Evolutionary conservation across 2,113 vertebrate species (phyloP), one percentile per base, ranked within the genome.

Genomic region (Tupaia tana): DNA sequence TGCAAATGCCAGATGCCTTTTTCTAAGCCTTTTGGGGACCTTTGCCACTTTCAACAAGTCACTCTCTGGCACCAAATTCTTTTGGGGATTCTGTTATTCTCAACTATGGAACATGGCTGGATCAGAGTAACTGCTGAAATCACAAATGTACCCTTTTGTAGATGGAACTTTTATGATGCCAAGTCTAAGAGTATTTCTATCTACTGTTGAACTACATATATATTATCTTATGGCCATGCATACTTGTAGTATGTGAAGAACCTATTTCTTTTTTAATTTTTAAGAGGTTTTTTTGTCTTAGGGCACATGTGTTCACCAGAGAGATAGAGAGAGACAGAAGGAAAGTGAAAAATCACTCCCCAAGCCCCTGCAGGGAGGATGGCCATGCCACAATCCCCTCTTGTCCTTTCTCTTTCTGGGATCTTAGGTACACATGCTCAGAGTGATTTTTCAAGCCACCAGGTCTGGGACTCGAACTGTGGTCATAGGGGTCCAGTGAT

Each of bases 21-120:
- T 80, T 34, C 86, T 84, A 85, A 88, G 73, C 64, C 27, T 34
- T 90, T 5, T 16, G 87, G 64, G 25, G 10, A 78, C 16, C 69
- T 93, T 92, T 85, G 79, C n/a, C 81, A 86, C 27, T 93, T 88
- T 67, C 18, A 69, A 10, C 54, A 84, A 74, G 56, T 94, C 77
- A 67, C 31, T 69, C 31, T 82, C 67, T 34, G 85, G 22, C 20
- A 54, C 83, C 75, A 29, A 92, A 25, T 91, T 95, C 29, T 67
- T 95, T 67, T 89, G n/a, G 74, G 58, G 22, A 85, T 85, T 79
- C 64, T 79, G 2, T 79, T 86, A 70, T 59, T 64, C 61, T 89
- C 64, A 75, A 9, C 80, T 89, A 73, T 79, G 75, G 87, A 82
- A 89, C 58, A 52, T 20, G 29, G 10, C 15, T 52, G 70, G 84